Percentiles rank a stretch among this genome's conserved stretches.
These are phyloP conservation scores for Triplophysa bombifrons DNA, from an alignment of 2,797 vertebrate genomes.

Conservation along the genomic window DNA sequence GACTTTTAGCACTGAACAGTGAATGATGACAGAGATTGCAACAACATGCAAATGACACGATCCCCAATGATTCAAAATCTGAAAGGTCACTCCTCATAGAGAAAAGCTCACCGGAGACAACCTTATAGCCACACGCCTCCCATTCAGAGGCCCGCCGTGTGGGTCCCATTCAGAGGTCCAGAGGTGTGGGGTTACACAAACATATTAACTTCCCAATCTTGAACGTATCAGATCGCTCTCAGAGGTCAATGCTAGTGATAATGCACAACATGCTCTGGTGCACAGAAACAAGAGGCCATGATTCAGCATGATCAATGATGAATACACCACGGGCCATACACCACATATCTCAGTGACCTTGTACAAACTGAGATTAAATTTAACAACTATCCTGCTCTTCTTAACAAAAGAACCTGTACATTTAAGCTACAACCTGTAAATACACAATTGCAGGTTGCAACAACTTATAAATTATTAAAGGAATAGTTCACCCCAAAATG, in stretches of 20 bases:
- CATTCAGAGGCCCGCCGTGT: constrained; percentile 52
- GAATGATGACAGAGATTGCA: background rate
- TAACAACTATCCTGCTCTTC: background rate
- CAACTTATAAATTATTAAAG: no score
- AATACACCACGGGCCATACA: constrained; percentile 28
- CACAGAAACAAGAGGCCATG: constrained; percentile 42
- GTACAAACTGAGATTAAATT: constrained; percentile 23
- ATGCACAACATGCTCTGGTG: constrained; percentile 36
- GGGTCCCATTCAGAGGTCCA: constrained; percentile 25
- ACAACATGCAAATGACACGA: constrained; percentile 14
- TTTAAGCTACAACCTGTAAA: no score
- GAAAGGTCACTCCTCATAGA: constrained; percentile 64
- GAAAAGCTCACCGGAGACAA: constrained; percentile 51
- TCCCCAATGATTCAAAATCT: constrained; percentile 51
- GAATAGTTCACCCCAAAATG: no score
- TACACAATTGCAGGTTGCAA: background rate
- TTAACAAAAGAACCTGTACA: background rate
- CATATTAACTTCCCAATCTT: constrained; percentile 64
- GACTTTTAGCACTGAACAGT: constrained; percentile 14
- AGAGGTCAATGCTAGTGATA: constrained; percentile 51
- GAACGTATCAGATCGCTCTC: constrained; percentile 52
- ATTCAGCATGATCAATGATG: constrained; percentile 49
- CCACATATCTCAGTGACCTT: constrained; percentile 32
- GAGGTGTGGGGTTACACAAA: constrained; percentile 67
- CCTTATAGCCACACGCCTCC: constrained; percentile 55